A percentile compares a stretch with the other conserved stretches of the same genome.
These are phyloP conservation scores for Acanthoscelides obtectus DNA, from an alignment of 2,888 invertebrate genomes.

Conservation along the genomic window DNA sequence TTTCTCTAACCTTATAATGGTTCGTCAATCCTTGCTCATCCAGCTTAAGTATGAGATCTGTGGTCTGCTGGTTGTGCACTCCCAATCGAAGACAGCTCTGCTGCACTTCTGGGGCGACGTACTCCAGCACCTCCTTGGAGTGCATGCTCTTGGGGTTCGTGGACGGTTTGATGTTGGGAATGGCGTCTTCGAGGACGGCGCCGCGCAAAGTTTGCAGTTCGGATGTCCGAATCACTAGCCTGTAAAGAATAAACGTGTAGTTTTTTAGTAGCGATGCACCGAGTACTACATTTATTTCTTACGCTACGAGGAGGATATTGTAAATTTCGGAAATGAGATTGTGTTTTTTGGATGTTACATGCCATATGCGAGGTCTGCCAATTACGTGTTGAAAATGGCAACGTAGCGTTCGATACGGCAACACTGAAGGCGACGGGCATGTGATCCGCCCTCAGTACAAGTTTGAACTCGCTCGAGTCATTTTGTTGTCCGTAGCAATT, in stretches of 20 bases:
- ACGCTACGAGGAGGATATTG: no score
- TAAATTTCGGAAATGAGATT: no score
- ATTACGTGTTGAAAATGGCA: no score
- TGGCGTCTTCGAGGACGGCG: conserved; percentile 82
- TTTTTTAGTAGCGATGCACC: no score
- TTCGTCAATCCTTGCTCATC: conserved; percentile 91
- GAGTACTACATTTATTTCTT: no score
- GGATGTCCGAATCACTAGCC: conserved; percentile 85
- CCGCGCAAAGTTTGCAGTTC: conserved; percentile 83
- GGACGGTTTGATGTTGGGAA: conserved; percentile 66
- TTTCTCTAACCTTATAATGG: conserved; percentile 74
- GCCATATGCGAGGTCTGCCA: no score
- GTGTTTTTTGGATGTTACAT: no score
- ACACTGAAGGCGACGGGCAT: no score
- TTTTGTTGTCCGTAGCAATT: no score
- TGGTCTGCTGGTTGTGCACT: conserved; percentile 57
- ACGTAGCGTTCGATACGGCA: no score
- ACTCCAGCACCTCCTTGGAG: conserved; percentile 84
- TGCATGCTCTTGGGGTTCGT: conserved; percentile 53
- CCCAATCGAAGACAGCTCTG: conserved; percentile 70
- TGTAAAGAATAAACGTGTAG: conserved; percentile 3
- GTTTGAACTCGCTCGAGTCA: no score
- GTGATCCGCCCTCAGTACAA: no score
- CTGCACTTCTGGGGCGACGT: conserved; percentile 86
- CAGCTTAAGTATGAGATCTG: conserved; percentile 80